phyloP scores from a whole-genome alignment of 2,888 invertebrate genomes.

The Agrochola lychnidis region DNA sequence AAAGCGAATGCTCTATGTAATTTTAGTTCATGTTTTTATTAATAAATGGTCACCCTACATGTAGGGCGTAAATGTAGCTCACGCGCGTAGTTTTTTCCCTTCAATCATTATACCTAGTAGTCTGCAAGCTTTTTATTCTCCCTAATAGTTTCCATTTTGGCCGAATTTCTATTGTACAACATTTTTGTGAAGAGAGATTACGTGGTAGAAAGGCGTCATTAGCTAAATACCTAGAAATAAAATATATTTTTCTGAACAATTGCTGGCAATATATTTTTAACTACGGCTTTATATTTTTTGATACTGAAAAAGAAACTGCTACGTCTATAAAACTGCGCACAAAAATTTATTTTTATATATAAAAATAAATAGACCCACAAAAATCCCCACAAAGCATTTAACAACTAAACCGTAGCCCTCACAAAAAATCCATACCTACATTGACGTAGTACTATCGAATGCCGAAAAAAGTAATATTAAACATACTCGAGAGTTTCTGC shows the following conservation, averaged over 20 bases:
- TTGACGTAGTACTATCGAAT: conserved; percentile 59
- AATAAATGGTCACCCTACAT: conserved; percentile 52
- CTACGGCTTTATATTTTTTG: conserved; percentile 7
- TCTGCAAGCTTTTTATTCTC: conserved; percentile 59
- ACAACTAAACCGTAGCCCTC: conserved; percentile 1
- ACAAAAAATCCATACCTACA: conserved; percentile 29
- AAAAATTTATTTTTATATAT: not conserved
- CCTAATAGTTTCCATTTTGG: conserved; percentile 63
- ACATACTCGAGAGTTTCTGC: conserved; percentile 73
- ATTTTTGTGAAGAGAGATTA: conserved; percentile 47
- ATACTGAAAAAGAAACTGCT: conserved; percentile 1
- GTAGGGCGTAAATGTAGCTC: conserved; percentile 60
- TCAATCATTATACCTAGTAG: conserved; percentile 59
- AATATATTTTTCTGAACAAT: conserved; percentile 14
- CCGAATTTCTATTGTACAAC: conserved; percentile 44
- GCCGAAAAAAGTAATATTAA: conserved; percentile 74
- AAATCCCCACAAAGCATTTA: conserved; percentile 1
- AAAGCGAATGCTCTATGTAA: not conserved
- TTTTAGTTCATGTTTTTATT: not conserved
- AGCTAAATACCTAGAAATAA: conserved; percentile 35
- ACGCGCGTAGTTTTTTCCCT: conserved; percentile 65
- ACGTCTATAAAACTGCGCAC: not conserved
- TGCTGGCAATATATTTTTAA: not conserved
- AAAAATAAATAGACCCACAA: not conserved
- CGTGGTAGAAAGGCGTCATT: conserved; percentile 41